Conservation (phyloP, 2,888 invertebrate species). For the Pemphredon lugubris region DNA sequence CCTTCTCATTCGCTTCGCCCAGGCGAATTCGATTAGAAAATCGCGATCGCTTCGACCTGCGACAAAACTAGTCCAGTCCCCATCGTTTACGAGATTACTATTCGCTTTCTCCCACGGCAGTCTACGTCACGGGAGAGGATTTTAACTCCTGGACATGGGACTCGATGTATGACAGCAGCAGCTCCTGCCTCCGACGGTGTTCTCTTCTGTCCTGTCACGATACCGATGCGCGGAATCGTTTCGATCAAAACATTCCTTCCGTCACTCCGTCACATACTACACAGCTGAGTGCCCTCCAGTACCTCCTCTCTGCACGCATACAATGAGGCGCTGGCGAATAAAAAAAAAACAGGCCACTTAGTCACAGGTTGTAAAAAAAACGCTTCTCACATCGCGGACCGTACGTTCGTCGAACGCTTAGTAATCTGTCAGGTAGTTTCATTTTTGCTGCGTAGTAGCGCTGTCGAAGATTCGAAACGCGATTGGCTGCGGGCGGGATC, state of each 20-base stretch:
- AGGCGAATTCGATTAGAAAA: constrained; percentile 55
- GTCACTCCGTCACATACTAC: constrained; percentile 37
- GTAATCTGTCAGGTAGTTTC: constrained; percentile 23
- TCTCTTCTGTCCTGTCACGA: too few relatives aligned
- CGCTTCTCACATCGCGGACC: constrained; percentile 43
- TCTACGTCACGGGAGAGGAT: too few relatives aligned
- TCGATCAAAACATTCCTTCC: constrained; percentile 13
- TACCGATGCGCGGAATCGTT: constrained; percentile 21
- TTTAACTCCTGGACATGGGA: constrained; percentile 25
- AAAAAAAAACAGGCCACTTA: constrained; percentile 40
- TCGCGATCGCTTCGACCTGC: constrained; percentile 38
- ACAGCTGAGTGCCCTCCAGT: constrained; percentile 56
- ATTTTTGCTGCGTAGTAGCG: constrained; percentile 40
- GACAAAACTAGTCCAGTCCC: constrained; percentile 42
- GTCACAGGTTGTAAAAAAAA: constrained; percentile 51
- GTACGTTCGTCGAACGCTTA: constrained; percentile 45
- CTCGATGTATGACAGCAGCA: constrained; percentile 41
- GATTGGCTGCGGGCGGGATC: too few relatives aligned
- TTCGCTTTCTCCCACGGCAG: constrained; percentile 25
- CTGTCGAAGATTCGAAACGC: too few relatives aligned
- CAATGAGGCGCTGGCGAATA: constrained; percentile 19
- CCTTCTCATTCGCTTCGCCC: too few relatives aligned
- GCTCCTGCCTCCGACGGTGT: too few relatives aligned
- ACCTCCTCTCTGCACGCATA: too few relatives aligned
- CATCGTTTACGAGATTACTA: constrained; percentile 51